Base-by-base conservation (phyloP, 1,140 invertebrate genomes). In the Drosophila elegans region DNA sequence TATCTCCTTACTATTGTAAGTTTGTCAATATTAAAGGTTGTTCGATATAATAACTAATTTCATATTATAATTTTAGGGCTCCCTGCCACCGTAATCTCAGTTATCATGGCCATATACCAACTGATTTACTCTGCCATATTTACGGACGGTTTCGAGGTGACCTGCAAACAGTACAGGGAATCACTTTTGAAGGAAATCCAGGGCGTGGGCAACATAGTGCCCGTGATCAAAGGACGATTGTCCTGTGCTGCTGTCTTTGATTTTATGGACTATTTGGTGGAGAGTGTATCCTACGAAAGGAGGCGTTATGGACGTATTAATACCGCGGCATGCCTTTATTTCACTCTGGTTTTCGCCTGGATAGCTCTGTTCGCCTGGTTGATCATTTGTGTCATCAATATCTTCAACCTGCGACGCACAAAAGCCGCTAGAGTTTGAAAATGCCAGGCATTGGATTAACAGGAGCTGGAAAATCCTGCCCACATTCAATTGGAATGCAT, bases 201-300 rank as follows among this genome's bases (percentile, higher is more conserved):
- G 64, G 94, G 94, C 0, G 92, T 93, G 41, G 94, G 94, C 21
- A 93, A 94, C 42, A 93, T 95, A 66, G 94, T 94, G 2, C 93
- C 93, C 2, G 94, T 94, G 12, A 95, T 96, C 63, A 94, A 95
- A 72, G 94, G 94, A 10, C 93, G 95, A 3, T 81, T 96, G 0
- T 92, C 93, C 2, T 96, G 96, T 80, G 93, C 93, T 36, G 94
- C 95, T 0, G 94, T 96, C 45, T 94, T 95, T 44, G 96, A 96
- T 91, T 96, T 95, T 76, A 95, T 96, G 95, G 96, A 96, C 83
- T 96, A 95, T 74, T 78, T 96, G 41, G 94, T 95, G 44, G 94
- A 95, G 60, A 92, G 77, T 48, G 80, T 93, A 0, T 93, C 93
- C 6, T 93, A 93, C 21, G 94, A 95, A 62, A 94, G 94, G 72